Evolutionary conservation across 1,140 invertebrate species (phyloP), one percentile per base, ranked within the genome.

Genomic region (Ganaspis sp.): DNA sequence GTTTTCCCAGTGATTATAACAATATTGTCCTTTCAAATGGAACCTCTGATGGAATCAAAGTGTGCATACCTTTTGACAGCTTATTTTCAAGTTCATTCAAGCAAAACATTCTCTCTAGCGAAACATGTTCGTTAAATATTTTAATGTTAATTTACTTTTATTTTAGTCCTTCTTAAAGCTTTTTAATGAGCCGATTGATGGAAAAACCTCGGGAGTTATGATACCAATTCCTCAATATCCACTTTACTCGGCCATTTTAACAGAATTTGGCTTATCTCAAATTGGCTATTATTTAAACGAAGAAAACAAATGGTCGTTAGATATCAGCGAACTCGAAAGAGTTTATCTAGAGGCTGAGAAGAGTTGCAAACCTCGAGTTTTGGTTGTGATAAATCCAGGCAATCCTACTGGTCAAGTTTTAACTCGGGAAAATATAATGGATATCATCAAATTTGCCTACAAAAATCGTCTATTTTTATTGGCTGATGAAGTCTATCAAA

Each of bases 221-320:
- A 96, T 99, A 80, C 98, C 99, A 0, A 99, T 99, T 87, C 99
- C 99, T 0, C 98, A 99, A 89, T 99, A 99, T 92, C 99, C 99
- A n/a, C 91, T 99, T 0, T 99, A 99, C 91, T 98, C 98, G 1
- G 98, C 99, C 1, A 96, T 97, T 0, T 92, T 99, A 23, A 95
- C 96, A 19, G 98, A 99, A 91, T 98, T 96, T 88, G 95, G 96
- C 75, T 94, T 99, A 85, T 79, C 91, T 19, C 95, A 96, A 93
- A 93, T 98, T 64, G 95, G 95, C 0, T 99, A 99, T 90, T 99
- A 95, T 88, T 91, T 99, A 76, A 94, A 99, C 91, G 99, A 99
- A 91, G 94, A 93, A 0, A 94, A 94, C 49, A 94, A 95, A 81
- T 99, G 99, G 99, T 94, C 94, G 0, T 88, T 99, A 73, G 94